Evolutionary conservation across 2,888 invertebrate genomes (phyloP).

Genomic region (Chrysolina haemoptera): DNA sequence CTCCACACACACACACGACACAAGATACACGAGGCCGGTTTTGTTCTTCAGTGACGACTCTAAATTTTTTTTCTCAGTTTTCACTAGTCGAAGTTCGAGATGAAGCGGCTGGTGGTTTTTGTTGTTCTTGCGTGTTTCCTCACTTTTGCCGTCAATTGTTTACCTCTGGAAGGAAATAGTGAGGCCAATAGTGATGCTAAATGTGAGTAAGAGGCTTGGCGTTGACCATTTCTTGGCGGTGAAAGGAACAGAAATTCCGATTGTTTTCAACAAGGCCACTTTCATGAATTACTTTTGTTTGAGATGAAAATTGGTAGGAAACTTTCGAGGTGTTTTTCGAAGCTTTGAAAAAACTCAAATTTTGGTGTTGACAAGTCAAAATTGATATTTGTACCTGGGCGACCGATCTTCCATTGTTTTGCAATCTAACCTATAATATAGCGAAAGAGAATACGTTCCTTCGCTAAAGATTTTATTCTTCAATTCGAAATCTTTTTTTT

Average conservation of each 20-base stretch:
- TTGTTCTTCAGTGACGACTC: constrained; percentile 10
- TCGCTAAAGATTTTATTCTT: too few relatives aligned
- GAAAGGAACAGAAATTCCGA: neutral
- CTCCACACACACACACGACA: too few relatives aligned
- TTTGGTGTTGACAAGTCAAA: too few relatives aligned
- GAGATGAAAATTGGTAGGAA: neutral
- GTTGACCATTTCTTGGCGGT: neutral
- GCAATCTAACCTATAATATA: too few relatives aligned
- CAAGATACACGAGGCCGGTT: constrained; percentile 19
- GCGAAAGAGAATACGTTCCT: too few relatives aligned
- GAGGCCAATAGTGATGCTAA: constrained; percentile 43
- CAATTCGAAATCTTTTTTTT: too few relatives aligned
- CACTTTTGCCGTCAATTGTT: constrained; percentile 31
- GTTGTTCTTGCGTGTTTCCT: constrained; percentile 29
- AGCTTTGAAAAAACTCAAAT: too few relatives aligned
- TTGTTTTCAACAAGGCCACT: neutral
- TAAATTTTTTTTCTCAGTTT: constrained; percentile 1
- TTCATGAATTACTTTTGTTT: neutral
- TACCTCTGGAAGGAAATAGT: constrained; percentile 40
- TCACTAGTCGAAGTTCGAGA: neutral
- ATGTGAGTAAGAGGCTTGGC: constrained; percentile 44
- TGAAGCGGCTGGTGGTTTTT: constrained; percentile 33
- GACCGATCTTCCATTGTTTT: too few relatives aligned
- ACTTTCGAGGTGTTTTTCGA: too few relatives aligned
- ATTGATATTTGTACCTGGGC: too few relatives aligned